phyloP scores from a whole-genome alignment of 2,797 vertebrate genomes.

The Alectoris magna region DNA sequence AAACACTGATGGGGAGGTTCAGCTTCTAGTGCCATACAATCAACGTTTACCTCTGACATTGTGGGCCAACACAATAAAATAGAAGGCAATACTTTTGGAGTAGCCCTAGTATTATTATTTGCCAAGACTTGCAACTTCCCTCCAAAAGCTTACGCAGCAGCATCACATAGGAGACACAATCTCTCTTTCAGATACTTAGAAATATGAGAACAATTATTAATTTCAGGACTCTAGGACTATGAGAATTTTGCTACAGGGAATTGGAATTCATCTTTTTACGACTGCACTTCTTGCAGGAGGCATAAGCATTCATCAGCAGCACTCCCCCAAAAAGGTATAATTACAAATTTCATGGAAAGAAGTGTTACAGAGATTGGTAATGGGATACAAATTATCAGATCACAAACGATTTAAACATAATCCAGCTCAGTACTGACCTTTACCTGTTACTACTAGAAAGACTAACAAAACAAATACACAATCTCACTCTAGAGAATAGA shows the following conservation, averaged over 20 bases:
- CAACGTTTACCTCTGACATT: neutral
- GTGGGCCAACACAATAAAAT: neutral
- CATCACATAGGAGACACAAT: neutral
- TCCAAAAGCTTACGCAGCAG: neutral
- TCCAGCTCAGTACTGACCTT: constrained; percentile 8
- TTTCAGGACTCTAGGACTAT: neutral
- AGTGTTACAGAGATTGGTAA: neutral
- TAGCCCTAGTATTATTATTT: neutral
- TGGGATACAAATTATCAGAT: neutral
- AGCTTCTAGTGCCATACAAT: no score
- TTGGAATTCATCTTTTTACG: neutral
- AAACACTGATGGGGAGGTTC: neutral
- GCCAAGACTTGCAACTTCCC: neutral
- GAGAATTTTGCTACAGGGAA: neutral
- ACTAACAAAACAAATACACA: neutral
- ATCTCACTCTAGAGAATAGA: neutral
- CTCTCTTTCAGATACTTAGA: neutral
- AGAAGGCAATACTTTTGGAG: neutral
- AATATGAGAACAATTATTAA: neutral
- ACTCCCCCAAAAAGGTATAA: neutral
- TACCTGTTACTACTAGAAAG: neutral
- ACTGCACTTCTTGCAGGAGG: neutral
- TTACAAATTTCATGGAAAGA: neutral
- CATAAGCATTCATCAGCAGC: neutral
- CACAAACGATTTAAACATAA: neutral